Evolutionary conservation across 2,113 vertebrate genomes (phyloP), one percentile per base, ranked within the genome.

Genomic region (Oostethus manadensis): DNA sequence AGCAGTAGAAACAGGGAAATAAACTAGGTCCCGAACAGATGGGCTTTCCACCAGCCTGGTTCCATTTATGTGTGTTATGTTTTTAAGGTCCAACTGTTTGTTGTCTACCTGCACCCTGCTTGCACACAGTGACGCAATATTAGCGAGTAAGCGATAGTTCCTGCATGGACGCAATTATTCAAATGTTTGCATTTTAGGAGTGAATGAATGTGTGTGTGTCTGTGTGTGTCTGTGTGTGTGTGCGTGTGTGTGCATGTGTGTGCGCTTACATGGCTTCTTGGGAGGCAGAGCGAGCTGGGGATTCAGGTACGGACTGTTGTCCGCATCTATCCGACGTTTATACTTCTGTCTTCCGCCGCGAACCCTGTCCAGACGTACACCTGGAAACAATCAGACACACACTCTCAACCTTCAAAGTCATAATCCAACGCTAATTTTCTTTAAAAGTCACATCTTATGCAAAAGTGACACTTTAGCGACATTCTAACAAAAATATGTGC

Each of bases 231-330:
- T 68, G 59, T 87, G 88, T 60, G 35, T 62, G 42, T 51, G 44
- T 65, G 67, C 50, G 38, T 42, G 51, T 59, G 51, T 68, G 59
- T 87, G 88, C 53, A 42, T 47, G 44, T 46, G 46, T 64, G 16
- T 69, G 23, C 43, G 53, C 94, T 98, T 92, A 98, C 97, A 99
- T 94, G 96, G 97, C 92, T 98, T 99, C 93, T 99, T 99, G 78
- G 95, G 91, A 58, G 97, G 96, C 83, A 98, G 91, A 79, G 95
- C 94, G 89, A 99, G 89, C 85, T 99, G 96, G 71, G 97, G 97
- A 84, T 99, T 99, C 92, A 99, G 92, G 84, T 98, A 99, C 0
- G 97, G 95, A 80, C 96, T 98, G 88, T 99, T 99, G 87, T 99
- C 97, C 18, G 97, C 97, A 66, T 99, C 97, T 97, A 99, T 99